Conservation (phyloP, 2,888 invertebrate genomes). For the Hanleya hanleyi region DNA sequence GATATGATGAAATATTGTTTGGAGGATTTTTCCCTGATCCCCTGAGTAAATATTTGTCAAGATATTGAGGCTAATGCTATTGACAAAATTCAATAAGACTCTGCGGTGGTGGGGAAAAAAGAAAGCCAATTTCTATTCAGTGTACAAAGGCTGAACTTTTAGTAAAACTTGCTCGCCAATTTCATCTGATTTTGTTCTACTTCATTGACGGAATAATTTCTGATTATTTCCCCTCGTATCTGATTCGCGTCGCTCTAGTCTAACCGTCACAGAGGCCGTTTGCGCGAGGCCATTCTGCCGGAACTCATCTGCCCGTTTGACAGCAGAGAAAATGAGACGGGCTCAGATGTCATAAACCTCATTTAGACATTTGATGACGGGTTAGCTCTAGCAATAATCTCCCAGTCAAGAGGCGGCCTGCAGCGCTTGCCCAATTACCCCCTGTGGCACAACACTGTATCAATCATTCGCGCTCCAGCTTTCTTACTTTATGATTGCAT, state of each 20-base stretch:
- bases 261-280: no score
- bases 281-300: neutral
- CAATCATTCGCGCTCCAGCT: neutral
- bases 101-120: neutral
- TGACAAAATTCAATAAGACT: conserved; percentile 1
- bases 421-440: neutral
- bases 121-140: conserved; percentile 1
- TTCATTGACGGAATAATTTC: conserved; percentile 5
- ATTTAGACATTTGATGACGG: neutral
- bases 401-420: no score
- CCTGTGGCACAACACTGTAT: neutral
- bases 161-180: neutral
- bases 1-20: conserved; percentile 6
- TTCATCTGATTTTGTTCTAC: conserved; percentile 7
- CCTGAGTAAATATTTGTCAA: neutral
- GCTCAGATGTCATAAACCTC: conserved; percentile 1
- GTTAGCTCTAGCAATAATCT: neutral
- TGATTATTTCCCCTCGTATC: conserved; percentile 3
- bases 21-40: neutral
- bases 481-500: conserved; percentile 1
- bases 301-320: neutral
- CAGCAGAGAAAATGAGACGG: neutral
- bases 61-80: neutral
- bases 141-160: neutral
- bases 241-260: no score